These are phyloP conservation scores for Agrotis segetum DNA, from an alignment of 2,888 invertebrate genomes.

Conservation along the genomic window DNA sequence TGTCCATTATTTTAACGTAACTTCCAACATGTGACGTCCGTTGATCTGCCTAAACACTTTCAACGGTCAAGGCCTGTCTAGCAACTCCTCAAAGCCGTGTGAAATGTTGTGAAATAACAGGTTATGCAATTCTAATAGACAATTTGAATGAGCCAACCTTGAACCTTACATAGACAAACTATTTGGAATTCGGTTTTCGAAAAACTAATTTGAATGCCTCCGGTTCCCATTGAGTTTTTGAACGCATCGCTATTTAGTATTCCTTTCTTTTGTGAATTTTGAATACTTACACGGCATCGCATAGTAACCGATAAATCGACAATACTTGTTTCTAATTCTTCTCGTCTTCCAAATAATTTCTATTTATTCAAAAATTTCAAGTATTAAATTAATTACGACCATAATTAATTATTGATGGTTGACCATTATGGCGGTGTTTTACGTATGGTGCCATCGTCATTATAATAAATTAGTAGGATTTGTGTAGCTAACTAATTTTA, in stretches of 20 bases:
- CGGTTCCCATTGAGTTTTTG: slow-evolving; percentile 54
- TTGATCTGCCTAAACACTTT: slow-evolving; percentile 52
- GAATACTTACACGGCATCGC: slow-evolving; percentile 29
- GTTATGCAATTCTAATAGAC: slow-evolving; percentile 70
- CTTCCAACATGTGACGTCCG: slow-evolving; percentile 36
- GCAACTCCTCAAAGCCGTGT: slow-evolving; percentile 53
- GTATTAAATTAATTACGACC: slow-evolving; percentile 24
- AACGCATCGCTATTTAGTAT: slow-evolving; percentile 65
- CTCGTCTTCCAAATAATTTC: background rate
- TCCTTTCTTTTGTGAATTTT: slow-evolving; percentile 53
- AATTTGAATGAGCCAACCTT: slow-evolving; percentile 68
- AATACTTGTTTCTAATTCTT: slow-evolving; percentile 1
- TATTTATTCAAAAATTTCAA: slow-evolving; percentile 12
- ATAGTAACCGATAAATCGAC: slow-evolving; percentile 1
- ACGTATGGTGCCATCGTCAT: slow-evolving; percentile 13
- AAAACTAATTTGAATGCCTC: slow-evolving; percentile 72
- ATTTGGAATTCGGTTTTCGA: slow-evolving; percentile 65
- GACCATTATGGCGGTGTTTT: slow-evolving; percentile 24
- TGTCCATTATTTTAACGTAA: slow-evolving; percentile 23
- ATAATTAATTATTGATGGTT: slow-evolving; percentile 9
- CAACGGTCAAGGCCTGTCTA: slow-evolving; percentile 63
- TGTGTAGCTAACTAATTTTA: slow-evolving; percentile 9
- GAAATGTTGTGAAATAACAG: slow-evolving; percentile 69
- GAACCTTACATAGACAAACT: slow-evolving; percentile 62
- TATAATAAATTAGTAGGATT: slow-evolving; percentile 29